phyloP scores from a whole-genome alignment of 2,797 vertebrate species.

The Sebastes minor region DNA sequence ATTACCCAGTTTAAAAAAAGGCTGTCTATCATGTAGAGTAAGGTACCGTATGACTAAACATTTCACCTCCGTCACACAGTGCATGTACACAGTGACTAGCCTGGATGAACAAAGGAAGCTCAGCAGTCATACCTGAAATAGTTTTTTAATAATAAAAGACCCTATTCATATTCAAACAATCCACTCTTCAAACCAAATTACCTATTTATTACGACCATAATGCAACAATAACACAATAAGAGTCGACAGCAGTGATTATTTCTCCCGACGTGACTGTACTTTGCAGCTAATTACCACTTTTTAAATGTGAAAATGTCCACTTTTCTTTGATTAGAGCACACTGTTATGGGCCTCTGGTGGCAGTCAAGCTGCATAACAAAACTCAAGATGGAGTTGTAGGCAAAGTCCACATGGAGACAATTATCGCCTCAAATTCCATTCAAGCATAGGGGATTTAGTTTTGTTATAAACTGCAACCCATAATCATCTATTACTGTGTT shows the following conservation, averaged over 20 bases:
- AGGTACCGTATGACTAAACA: neutral
- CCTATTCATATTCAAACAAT: slow-evolving; percentile 19
- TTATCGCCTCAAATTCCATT: slow-evolving; percentile 18
- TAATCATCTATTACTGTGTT: neutral
- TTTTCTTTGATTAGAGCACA: neutral
- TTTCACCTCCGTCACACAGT: neutral
- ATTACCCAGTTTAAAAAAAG: neutral
- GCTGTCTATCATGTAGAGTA: neutral
- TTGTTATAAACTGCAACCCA: slow-evolving; percentile 6
- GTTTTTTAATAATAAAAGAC: neutral
- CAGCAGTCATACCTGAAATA: neutral
- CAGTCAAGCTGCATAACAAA: slow-evolving; percentile 12
- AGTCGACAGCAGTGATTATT: slow-evolving; percentile 20
- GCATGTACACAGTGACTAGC: neutral
- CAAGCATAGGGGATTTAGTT: slow-evolving; percentile 5
- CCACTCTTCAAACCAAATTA: slow-evolving; percentile 12
- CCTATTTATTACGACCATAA: slow-evolving; percentile 10
- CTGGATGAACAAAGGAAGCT: slow-evolving; percentile 1
- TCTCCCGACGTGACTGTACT: neutral
- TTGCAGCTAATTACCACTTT: slow-evolving; percentile 24
- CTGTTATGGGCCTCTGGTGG: neutral
- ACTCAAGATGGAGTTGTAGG: neutral
- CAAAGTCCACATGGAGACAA: neutral
- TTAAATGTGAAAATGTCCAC: slow-evolving; percentile 8
- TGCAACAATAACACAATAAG: slow-evolving; percentile 16